A percentile compares a stretch with the other conserved stretches of the same genome.
Evolutionary conservation across 2,888 invertebrate species (phyloP).

Genomic region (Arge pagana): DNA sequence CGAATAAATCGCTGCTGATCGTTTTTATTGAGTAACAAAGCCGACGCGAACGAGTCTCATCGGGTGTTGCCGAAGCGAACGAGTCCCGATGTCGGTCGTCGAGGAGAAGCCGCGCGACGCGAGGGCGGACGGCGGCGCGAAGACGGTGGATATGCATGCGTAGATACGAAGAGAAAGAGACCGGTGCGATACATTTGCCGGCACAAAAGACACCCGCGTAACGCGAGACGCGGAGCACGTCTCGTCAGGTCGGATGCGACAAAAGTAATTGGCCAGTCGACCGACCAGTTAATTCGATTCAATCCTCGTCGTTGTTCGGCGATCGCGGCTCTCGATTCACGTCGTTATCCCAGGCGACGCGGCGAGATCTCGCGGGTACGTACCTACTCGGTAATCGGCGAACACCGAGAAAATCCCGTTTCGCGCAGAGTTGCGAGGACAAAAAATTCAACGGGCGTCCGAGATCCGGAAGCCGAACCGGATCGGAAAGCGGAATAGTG

Average conservation of each 20-base stretch:
- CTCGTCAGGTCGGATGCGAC: too few relatives aligned
- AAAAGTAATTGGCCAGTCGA: conserved; percentile 5
- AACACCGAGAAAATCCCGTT: too few relatives aligned
- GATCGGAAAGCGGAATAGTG: too few relatives aligned
- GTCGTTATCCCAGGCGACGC: too few relatives aligned
- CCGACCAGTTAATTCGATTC: conserved; percentile 3
- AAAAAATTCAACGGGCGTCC: too few relatives aligned
- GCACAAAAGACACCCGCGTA: conserved; percentile 11
- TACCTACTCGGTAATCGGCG: too few relatives aligned
- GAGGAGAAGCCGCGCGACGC: neutral
- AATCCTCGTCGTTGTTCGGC: neutral
- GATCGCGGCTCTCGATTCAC: conserved; percentile 1
- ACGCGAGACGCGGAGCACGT: too few relatives aligned
- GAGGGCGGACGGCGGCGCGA: neutral
- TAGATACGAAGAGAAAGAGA: neutral
- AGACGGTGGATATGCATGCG: neutral
- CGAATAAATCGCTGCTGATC: too few relatives aligned
- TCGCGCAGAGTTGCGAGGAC: too few relatives aligned
- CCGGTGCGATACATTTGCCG: neutral
- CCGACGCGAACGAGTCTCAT: conserved; percentile 6
- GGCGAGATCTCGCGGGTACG: too few relatives aligned
- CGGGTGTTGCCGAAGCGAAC: neutral
- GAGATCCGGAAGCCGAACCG: too few relatives aligned
- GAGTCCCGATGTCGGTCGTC: neutral
- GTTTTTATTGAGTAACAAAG: conserved; percentile 18